Conservation (phyloP, 30 jellyfish, hydroid and myxozoan species). For the Turritopsis rubra region DNA sequence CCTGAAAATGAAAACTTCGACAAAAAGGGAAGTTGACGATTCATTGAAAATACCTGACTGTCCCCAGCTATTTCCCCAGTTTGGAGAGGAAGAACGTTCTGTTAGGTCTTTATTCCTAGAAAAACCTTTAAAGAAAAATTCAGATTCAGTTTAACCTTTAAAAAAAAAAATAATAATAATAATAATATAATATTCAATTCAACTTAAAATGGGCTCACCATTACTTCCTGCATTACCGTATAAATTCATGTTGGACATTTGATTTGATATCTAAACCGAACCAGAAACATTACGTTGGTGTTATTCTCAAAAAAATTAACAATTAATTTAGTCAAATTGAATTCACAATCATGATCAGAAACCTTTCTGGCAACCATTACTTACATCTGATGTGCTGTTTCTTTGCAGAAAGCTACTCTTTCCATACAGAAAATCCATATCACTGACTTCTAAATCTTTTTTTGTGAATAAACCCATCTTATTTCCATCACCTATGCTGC, state of each 20-base stretch:
- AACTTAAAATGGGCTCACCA: background rate
- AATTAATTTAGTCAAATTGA: background rate
- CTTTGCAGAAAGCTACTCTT: conserved; percentile 60
- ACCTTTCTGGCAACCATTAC: background rate
- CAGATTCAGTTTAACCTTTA: background rate
- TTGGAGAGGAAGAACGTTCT: conserved; percentile 35
- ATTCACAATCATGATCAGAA: background rate
- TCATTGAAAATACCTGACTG: conserved; percentile 20
- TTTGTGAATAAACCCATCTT: conserved; percentile 66
- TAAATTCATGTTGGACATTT: conserved; percentile 53
- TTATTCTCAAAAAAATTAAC: background rate
- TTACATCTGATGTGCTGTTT: conserved; percentile 28
- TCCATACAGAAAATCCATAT: conserved; percentile 44
- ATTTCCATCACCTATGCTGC: conserved; percentile 39
- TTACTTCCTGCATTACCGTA: conserved; percentile 38
- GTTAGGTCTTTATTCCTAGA: conserved; percentile 14
- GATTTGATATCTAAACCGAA: conserved; percentile 41
- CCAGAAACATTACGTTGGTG: background rate
- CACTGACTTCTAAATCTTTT: conserved; percentile 50
- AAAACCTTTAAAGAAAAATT: background rate
- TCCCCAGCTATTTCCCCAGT: conserved; percentile 46
- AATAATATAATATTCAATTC: background rate
- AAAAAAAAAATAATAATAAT: background rate
- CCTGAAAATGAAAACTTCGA: no score
- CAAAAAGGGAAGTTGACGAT: background rate